phyloP scores from a whole-genome alignment of 2,888 invertebrate species.

The Tenthredo amoena region DNA sequence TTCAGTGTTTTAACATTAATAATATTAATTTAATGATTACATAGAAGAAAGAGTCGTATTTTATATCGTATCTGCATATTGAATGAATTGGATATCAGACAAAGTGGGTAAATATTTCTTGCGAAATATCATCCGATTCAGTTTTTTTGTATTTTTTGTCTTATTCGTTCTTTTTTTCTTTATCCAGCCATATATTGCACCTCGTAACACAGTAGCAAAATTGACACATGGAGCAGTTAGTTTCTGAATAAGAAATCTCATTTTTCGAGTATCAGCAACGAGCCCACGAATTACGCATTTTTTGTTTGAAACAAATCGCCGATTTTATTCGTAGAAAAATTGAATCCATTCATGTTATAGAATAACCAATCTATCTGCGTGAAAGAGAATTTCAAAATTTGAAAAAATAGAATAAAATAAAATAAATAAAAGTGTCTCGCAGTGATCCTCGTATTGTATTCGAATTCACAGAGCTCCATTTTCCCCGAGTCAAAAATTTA shows the following conservation, averaged over 20 bases:
- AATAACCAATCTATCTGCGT: not conserved
- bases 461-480: not conserved
- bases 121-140: not conserved
- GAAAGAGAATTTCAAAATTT: not conserved
- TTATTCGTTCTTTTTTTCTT: not conserved
- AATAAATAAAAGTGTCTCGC: not conserved
- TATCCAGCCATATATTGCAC: not conserved
- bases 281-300: not conserved
- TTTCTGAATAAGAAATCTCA: not conserved
- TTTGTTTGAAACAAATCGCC: not conserved
- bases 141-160: not conserved
- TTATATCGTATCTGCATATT: not conserved
- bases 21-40: slow-evolving; percentile 9
- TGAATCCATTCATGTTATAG: not conserved
- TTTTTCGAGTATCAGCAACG: not conserved
- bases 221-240: not conserved
- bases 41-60: not conserved
- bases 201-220: not conserved
- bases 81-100: not conserved
- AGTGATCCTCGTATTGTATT: not conserved
- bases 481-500: not conserved
- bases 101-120: not conserved
- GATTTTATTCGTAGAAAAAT: not conserved
- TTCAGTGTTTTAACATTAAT: slow-evolving; percentile 1
- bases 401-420: not conserved